Evolutionary conservation across 2,888 invertebrate genomes (phyloP), one percentile per base, ranked within the genome.

Genomic region (Diloba caeruleocephala): DNA sequence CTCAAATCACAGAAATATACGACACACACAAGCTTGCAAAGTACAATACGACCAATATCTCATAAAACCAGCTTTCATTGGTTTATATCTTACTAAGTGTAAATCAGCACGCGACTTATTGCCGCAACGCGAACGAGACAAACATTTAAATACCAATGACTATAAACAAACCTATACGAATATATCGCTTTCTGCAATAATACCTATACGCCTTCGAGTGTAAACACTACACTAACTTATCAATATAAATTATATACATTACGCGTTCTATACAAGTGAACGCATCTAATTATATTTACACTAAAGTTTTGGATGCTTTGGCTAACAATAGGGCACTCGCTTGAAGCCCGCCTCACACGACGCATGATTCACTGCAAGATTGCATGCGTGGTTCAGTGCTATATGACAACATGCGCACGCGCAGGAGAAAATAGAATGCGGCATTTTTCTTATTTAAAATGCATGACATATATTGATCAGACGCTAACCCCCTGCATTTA

Each of bases 301-400:
- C 82, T 90, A 90, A 89, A 89, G 72, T 74, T 90, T 87, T 88
- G 85, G 81, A 89, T 91, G 90, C 92, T 92, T 92, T 92, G 92
- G 92, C 92, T 92, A 91, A 83, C 75, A 79, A 83, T 79, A 86
- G 92, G 90, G 90, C 80, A 80, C 78, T 81, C 78, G 79, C 81
- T 62, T 52, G 72, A n/a, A 62, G 71, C 58, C 26, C 46, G 17
- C 76, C 60, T 72, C 56, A 49, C 74, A 69, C 63, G 64, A 66
- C 65, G 38, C 62, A 66, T 64, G 54, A 28, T 31, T 21, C 34
- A 34, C 19, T 17, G 42, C 25, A 43, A 13, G 5, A 34, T 17
- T 8, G 4, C 7, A 31, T 23, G 7, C 26, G 2, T 28, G 8
- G 2, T 12, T 21, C n/a, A 6, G 33, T 32, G 14, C 17, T n/a